These are phyloP conservation scores for Sceliomorpha sp. DNA, from an alignment of 2,888 invertebrate genomes.

Conservation along the genomic window DNA sequence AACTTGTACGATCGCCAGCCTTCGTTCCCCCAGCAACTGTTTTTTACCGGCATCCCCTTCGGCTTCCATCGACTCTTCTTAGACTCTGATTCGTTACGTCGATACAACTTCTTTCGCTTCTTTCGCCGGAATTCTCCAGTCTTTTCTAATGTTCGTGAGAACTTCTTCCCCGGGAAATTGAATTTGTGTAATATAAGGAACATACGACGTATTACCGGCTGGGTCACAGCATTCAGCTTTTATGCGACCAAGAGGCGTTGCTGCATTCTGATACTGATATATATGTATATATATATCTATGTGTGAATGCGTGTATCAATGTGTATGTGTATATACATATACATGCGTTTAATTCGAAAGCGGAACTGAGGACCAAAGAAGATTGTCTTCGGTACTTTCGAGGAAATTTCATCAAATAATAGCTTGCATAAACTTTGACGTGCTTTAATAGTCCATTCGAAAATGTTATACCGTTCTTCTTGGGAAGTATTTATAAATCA, in stretches of 20 bases:
- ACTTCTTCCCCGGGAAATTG: conserved; percentile 30
- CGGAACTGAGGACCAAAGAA: too few species aligned
- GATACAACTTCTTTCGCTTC: conserved; percentile 41
- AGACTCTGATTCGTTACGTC: conserved; percentile 47
- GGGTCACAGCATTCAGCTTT: too few species aligned
- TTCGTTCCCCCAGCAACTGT: conserved; percentile 56
- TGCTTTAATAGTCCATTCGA: neutral
- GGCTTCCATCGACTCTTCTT: conserved; percentile 36
- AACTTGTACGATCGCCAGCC: conserved; percentile 63
- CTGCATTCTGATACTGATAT: too few species aligned
- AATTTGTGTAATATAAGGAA: conserved; percentile 24
- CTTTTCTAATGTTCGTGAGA: conserved; percentile 24
- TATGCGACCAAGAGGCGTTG: too few species aligned
- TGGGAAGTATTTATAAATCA: conserved; percentile 14
- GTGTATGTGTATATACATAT: too few species aligned
- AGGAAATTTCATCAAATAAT: too few species aligned
- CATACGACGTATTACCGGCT: conserved; percentile 3
- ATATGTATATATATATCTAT: too few species aligned
- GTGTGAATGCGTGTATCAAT: too few species aligned
- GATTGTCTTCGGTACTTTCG: too few species aligned
- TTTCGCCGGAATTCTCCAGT: conserved; percentile 2
- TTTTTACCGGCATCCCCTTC: conserved; percentile 34
- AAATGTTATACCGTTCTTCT: neutral
- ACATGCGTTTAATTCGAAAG: too few species aligned
- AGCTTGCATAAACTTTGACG: neutral